These are phyloP conservation scores for Ceratosolen solmsi DNA, from an alignment of 1,140 invertebrate species.

Conservation along the genomic window DNA sequence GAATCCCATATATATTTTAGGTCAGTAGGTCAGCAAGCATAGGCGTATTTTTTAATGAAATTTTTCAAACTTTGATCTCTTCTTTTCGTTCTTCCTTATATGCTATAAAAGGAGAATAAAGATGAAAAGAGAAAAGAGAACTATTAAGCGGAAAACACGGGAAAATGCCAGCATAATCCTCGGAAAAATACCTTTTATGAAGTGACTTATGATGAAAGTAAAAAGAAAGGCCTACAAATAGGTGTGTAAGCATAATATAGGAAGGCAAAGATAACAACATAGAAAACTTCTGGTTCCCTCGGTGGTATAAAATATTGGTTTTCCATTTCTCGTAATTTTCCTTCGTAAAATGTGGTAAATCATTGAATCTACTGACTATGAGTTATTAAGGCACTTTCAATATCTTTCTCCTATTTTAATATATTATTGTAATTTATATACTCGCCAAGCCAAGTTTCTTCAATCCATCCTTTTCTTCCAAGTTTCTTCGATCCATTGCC, in stretches of 20 bases:
- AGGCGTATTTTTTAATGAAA: not conserved
- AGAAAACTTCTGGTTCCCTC: not conserved
- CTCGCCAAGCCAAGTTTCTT: not conserved
- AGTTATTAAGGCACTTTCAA: constrained; percentile 44
- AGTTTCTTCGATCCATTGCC: no score
- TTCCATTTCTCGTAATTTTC: constrained; percentile 43
- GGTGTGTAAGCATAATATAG: not conserved
- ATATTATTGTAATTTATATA: not conserved
- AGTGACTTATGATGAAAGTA: not conserved
- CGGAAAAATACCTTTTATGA: not conserved
- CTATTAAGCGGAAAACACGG: not conserved
- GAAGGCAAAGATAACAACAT: not conserved
- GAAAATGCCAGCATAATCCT: constrained; percentile 1
- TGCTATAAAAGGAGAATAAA: not conserved
- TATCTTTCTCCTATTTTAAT: not conserved
- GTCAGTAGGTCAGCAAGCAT: not conserved
- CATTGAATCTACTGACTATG: constrained; percentile 47
- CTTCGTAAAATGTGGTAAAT: constrained; percentile 29
- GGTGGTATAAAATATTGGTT: constrained; percentile 29
- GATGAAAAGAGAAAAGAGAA: not conserved
- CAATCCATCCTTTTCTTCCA: constrained; percentile 11
- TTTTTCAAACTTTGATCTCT: not conserved
- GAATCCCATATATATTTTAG: not conserved
- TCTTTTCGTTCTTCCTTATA: not conserved
- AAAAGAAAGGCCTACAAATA: not conserved